A percentile compares a stretch with the other conserved stretches of the same genome.
Conservation (phyloP, 2,797 vertebrate species). For the Sitta carolinensis region DNA sequence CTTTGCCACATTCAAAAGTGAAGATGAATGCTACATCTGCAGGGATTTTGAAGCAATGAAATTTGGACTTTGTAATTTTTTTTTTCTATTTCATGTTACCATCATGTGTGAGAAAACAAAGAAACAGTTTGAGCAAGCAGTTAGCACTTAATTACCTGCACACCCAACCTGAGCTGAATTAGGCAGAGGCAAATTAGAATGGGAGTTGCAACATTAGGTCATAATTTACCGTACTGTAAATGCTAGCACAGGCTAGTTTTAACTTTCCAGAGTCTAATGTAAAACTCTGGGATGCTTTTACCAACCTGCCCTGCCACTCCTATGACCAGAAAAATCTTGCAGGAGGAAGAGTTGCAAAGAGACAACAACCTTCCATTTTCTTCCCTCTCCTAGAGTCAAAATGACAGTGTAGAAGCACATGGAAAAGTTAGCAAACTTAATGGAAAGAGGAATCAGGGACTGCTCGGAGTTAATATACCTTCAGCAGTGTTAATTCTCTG, state of each 20-base stretch:
- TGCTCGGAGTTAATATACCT: background rate
- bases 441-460: background rate
- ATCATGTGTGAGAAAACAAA: background rate
- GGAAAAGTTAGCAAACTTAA: background rate
- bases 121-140: background rate
- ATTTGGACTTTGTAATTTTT: background rate
- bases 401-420: no score
- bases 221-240: background rate
- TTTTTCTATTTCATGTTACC: background rate
- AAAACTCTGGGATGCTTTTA: background rate
- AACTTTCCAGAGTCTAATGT: background rate
- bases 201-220: background rate
- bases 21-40: background rate
- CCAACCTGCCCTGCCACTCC: background rate
- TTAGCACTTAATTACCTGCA: background rate
- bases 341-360: background rate
- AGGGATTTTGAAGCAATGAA: background rate
- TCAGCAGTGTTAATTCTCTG: background rate
- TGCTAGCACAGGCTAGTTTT: background rate
- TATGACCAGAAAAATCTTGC: background rate
- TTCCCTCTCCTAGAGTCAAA: background rate
- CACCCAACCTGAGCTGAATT: background rate
- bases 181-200: background rate
- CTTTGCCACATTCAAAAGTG: background rate
- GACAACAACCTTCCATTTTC: background rate